phyloP scores from a whole-genome alignment of 2,113 vertebrate genomes.

The Pseudois nayaur region DNA sequence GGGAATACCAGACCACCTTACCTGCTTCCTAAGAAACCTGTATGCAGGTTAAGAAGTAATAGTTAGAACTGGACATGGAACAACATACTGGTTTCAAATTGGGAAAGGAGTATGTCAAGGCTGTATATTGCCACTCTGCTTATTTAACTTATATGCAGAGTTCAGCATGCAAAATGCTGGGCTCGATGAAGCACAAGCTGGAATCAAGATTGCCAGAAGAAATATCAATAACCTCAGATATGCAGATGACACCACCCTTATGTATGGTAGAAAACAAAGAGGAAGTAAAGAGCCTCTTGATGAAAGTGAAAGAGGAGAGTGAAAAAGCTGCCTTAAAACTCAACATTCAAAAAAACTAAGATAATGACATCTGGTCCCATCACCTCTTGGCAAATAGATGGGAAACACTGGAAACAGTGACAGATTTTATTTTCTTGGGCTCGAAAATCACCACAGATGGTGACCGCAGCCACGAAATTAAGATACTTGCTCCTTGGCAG shows the following conservation, averaged over 20 bases:
- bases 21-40: neutral
- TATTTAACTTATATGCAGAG: neutral
- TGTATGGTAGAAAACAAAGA: neutral
- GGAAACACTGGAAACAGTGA: neutral
- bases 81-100: neutral
- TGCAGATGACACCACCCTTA: neutral
- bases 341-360: neutral
- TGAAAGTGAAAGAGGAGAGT: neutral
- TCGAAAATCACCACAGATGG: neutral
- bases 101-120: neutral
- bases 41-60: neutral
- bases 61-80: neutral
- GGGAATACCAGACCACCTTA: neutral
- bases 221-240: neutral
- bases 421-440: neutral
- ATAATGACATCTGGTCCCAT: neutral
- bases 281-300: neutral
- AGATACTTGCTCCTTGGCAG: neutral
- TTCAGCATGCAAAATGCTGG: neutral
- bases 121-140: neutral
- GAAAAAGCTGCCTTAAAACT: neutral
- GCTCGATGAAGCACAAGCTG: neutral
- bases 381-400: neutral
- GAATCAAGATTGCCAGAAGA: neutral
- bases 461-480: neutral